Conservation (phyloP, 2,888 invertebrate species). For the Teleiodes luculella region DNA sequence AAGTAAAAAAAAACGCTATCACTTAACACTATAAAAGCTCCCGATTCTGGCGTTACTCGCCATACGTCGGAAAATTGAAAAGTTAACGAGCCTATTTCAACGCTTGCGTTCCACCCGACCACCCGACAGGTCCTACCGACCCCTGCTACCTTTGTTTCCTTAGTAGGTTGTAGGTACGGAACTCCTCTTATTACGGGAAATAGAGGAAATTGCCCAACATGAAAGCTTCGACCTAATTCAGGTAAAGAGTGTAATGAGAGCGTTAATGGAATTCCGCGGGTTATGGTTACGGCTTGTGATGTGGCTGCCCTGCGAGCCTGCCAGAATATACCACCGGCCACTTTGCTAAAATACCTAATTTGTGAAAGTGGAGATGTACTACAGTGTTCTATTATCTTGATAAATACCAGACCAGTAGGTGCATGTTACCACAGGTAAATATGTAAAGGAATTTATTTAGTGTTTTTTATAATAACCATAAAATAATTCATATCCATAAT, state of each 20-base stretch:
- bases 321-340: background rate
- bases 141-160: conserved; percentile 42
- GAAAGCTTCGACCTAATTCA: conserved; percentile 53
- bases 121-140: conserved; percentile 33
- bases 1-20: background rate
- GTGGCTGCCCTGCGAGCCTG: background rate
- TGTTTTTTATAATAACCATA: no score
- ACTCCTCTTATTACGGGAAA: conserved; percentile 57
- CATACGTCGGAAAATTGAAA: conserved; percentile 71
- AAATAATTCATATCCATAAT: no score
- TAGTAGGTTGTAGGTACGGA: conserved; percentile 44
- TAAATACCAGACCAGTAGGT: no score
- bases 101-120: conserved; percentile 52
- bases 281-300: conserved; percentile 8
- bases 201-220: conserved; percentile 60
- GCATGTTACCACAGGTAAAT: no score
- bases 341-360: background rate
- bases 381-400: no score
- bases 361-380: background rate
- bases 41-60: conserved; percentile 32
- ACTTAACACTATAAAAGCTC: conserved; percentile 8
- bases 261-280: conserved; percentile 31
- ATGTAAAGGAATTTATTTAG: no score
- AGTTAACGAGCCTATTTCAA: conserved; percentile 71
- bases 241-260: conserved; percentile 32